Conservation (phyloP, 2,888 invertebrate species). For the Dimorphilus gyrociliatus region DNA sequence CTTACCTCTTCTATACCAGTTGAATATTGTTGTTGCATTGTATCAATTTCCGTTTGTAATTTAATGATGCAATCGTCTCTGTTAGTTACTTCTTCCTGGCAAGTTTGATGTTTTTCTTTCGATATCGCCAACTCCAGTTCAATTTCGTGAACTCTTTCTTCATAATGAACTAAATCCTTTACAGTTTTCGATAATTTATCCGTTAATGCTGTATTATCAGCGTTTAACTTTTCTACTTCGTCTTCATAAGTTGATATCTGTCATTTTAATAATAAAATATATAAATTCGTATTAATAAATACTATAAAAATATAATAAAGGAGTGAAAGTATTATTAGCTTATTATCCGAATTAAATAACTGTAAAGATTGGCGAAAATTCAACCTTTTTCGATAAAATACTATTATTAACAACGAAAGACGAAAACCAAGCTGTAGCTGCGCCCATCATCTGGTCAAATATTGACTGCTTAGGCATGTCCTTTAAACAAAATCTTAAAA, state of each 20-base stretch:
- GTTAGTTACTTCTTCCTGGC: constrained; percentile 31
- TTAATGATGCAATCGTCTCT: constrained; percentile 29
- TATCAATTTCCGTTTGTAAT: constrained; percentile 31
- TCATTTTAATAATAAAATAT: constrained; percentile 4
- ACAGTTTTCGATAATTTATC: constrained; percentile 14
- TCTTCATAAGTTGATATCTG: constrained; percentile 29
- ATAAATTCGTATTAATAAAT: constrained; percentile 1
- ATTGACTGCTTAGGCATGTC: no score
- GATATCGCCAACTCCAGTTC: constrained; percentile 33
- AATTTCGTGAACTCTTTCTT: constrained; percentile 25
- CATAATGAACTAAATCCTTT: constrained; percentile 16
- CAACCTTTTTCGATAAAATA: no score
- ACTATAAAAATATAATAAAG: not conserved
- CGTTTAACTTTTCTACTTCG: constrained; percentile 23
- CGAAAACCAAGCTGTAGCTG: no score
- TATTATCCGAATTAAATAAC: no score
- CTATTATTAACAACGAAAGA: no score
- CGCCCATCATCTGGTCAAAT: no score
- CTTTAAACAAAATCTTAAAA: no score
- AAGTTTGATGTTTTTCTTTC: constrained; percentile 34
- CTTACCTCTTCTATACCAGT: constrained; percentile 29
- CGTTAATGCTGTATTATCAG: constrained; percentile 24
- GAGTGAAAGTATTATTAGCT: not conserved
- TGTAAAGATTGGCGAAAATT: no score
- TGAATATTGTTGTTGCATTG: constrained; percentile 26